Evolutionary conservation across 1,140 invertebrate genomes (phyloP), one percentile per base, ranked within the genome.

Genomic region (Acromyrmex echinatior): DNA sequence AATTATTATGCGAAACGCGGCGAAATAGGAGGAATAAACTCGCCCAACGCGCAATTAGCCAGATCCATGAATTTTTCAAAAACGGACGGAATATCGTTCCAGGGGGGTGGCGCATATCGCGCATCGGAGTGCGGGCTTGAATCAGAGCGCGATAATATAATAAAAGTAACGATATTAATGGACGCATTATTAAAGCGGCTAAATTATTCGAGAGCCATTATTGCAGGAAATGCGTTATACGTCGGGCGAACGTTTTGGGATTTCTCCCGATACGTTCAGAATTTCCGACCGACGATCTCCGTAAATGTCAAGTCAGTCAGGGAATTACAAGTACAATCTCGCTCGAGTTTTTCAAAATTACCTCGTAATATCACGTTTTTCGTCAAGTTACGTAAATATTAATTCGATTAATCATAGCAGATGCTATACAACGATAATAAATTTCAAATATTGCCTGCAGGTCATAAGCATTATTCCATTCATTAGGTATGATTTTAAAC

Each of bases 161-260:
- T 84, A 84, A 74, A 84, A 84, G 45, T 84, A 84, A 84, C 25
- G 45, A 84, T 14, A 62, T 84, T 84, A 84, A 84, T 84, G 56
- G 53, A 14, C 16, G 65, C 51, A 81, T 84, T 84, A 84, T 84
- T 84, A 84, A 74, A 74, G 25, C 58, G 25, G 14, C 12, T 84
- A 62, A 74, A 84, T 84, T 76, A 76, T 58, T 49, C 56, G 56
- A 49, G 56, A 21, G 56, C 12, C 39, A 74, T 82, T 76, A 84
- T 63, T 63, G 28, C 58, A 35, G 28, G 21, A 76, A 84, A 76
- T 49, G 35, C 56, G 51, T 71, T 74, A 62, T 25, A 84, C 35
- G 7, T 12, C 16, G 25, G 4, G 3, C 5, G 18, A 62, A 76
- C n/a, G 25, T 74, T 84, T 74, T 31, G 28, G 25, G 25, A 84